Evolutionary conservation across 2,113 vertebrate genomes (phyloP).

Genomic region (Naja naja): DNA sequence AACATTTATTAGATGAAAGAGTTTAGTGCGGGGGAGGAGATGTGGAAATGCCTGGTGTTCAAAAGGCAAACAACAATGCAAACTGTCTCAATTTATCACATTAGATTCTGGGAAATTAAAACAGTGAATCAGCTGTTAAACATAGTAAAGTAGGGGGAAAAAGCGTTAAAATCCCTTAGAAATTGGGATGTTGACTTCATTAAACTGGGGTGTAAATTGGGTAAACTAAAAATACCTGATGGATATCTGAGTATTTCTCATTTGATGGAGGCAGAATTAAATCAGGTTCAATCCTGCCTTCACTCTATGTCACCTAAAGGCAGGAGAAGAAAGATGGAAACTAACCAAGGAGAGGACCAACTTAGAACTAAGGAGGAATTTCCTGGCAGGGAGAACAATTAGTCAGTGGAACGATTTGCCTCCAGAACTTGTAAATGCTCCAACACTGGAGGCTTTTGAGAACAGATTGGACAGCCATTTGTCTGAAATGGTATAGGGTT

Average conservation of each 20-base stretch:
- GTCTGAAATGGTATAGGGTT: background rate
- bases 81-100: background rate
- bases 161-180: background rate
- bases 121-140: fast-evolving
- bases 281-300: background rate
- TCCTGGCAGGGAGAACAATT: background rate
- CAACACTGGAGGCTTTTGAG: background rate
- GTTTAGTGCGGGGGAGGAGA: background rate
- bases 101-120: constrained; percentile 10
- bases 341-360: background rate
- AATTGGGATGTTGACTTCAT: background rate
- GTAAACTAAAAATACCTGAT: background rate
- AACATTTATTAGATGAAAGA: background rate
- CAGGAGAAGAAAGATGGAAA: background rate
- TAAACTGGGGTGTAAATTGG: background rate
- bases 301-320: background rate
- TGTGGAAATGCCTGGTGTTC: background rate
- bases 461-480: background rate
- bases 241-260: background rate
- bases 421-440: background rate
- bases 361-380: background rate
- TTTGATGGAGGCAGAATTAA: background rate
- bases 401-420: background rate
- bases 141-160: background rate
- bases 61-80: background rate